These are phyloP conservation scores for Sinocyclocheilus maitianheensis DNA, from an alignment of 2,113 vertebrate genomes.

Conservation along the genomic window DNA sequence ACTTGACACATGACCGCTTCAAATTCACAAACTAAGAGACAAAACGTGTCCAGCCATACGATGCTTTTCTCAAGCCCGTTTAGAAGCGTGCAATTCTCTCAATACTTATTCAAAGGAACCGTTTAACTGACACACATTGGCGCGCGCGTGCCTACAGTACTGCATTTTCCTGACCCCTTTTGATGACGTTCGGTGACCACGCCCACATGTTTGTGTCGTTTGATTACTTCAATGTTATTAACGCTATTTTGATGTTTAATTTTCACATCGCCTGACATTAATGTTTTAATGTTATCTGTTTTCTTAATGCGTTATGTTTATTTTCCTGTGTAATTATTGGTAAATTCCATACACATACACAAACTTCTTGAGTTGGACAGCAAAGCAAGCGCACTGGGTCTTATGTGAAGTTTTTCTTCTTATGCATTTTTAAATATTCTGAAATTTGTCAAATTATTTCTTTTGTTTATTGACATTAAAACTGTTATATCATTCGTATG, in stretches of 20 bases:
- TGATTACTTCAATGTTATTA: background rate
- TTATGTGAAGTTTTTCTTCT: too few species aligned
- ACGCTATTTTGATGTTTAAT: background rate
- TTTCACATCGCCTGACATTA: background rate
- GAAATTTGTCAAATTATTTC: background rate
- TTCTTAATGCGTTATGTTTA: background rate
- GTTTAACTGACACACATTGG: background rate
- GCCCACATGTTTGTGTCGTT: background rate
- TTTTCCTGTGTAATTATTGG: background rate
- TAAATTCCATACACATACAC: background rate
- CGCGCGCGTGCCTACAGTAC: background rate
- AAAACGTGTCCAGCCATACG: background rate
- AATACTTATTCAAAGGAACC: background rate
- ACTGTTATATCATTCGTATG: too few species aligned
- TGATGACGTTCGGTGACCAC: background rate
- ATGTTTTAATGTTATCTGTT: background rate
- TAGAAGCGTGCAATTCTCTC: background rate
- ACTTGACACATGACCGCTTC: slow-evolving; percentile 74
- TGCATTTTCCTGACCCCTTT: background rate
- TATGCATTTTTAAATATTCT: too few species aligned
- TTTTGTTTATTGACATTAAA: background rate
- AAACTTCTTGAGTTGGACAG: too few species aligned
- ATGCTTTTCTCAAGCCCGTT: background rate
- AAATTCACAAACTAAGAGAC: too few species aligned
- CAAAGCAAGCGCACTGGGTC: too few species aligned